phyloP scores from a whole-genome alignment of 2,797 vertebrate species.

The Girardinus metallicus region DNA sequence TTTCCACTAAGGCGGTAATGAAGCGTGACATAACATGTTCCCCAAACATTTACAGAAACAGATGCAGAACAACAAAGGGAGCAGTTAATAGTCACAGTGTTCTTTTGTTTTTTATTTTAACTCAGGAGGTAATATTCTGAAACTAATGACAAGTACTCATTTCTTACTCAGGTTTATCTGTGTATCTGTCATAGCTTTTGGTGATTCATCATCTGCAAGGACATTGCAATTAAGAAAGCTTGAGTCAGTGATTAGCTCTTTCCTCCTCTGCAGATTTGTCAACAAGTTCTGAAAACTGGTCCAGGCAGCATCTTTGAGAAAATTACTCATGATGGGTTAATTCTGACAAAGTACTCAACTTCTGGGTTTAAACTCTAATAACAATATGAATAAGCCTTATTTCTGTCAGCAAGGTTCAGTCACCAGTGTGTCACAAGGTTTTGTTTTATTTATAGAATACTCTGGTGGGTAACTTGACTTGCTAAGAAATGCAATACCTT shows the following conservation, averaged over 20 bases:
- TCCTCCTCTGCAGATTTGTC: background rate
- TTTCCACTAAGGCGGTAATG: background rate
- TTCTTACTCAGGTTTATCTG: background rate
- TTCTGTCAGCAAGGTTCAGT: slow-evolving; percentile 17
- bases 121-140: background rate
- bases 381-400: slow-evolving; percentile 23
- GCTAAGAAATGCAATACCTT: background rate
- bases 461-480: background rate
- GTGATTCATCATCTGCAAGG: background rate
- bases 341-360: slow-evolving; percentile 12
- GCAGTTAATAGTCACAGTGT: background rate
- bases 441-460: background rate
- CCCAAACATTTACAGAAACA: background rate
- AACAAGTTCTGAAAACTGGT: background rate
- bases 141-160: slow-evolving; percentile 3
- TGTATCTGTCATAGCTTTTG: slow-evolving; percentile 1
- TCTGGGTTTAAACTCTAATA: slow-evolving; percentile 20
- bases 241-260: background rate
- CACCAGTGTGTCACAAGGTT: slow-evolving; percentile 2
- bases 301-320: background rate
- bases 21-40: background rate
- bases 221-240: background rate
- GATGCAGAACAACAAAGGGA: background rate
- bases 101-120: too few species aligned
- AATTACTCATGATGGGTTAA: slow-evolving; percentile 10